phyloP scores from a whole-genome alignment of 2,113 vertebrate genomes.

The Cacatua alba region DNA sequence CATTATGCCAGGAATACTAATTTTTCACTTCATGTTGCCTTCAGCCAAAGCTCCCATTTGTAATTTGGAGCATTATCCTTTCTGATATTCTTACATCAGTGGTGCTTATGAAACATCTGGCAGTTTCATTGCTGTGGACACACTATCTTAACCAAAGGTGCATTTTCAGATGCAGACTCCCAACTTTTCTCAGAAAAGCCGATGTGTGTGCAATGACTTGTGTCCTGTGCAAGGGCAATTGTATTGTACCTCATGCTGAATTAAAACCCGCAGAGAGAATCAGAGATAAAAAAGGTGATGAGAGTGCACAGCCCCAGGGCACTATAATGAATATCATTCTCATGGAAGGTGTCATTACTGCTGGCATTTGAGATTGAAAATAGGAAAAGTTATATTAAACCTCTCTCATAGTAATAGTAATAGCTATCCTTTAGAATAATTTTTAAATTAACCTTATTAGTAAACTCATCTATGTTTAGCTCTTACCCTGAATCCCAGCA shows the following conservation, averaged over 20 bases:
- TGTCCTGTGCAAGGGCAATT: neutral
- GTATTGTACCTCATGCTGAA: neutral
- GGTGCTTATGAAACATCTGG: neutral
- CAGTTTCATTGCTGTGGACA: neutral
- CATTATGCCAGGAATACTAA: constrained; percentile 41
- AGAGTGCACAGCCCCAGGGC: constrained; percentile 4
- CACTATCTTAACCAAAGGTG: neutral
- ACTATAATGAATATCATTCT: constrained; percentile 14
- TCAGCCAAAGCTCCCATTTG: constrained; percentile 23
- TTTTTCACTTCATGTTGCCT: constrained; percentile 20
- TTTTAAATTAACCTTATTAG: constrained; percentile 54
- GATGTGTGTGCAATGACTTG: neutral
- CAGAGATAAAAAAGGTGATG: constrained; percentile 30
- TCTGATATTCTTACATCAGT: neutral
- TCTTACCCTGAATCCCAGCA: neutral
- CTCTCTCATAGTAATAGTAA: constrained; percentile 1
- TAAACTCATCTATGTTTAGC: constrained; percentile 27
- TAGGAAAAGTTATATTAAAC: constrained; percentile 7
- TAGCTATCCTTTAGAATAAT: constrained; percentile 40
- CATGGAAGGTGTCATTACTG: constrained; percentile 13
- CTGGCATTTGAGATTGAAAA: constrained; percentile 48
- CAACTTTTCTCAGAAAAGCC: neutral
- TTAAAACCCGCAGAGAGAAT: neutral
- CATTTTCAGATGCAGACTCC: neutral
- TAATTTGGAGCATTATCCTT: constrained; percentile 1